phyloP scores from a whole-genome alignment of 2,797 vertebrate genomes.

The Argentina silus region DNA sequence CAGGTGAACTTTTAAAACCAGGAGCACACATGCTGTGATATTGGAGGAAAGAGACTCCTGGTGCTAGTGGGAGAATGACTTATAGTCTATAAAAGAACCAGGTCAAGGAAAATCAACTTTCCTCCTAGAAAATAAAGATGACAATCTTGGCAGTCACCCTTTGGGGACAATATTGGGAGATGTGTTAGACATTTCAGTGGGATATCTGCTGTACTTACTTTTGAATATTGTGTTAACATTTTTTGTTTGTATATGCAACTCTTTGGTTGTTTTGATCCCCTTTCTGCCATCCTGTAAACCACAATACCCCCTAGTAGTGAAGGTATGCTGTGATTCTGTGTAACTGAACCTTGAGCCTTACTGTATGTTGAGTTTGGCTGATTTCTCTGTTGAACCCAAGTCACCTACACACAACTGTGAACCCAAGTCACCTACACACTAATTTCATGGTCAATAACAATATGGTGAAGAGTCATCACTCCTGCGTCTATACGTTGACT shows the following conservation, averaged over 20 bases:
- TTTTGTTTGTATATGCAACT: not conserved
- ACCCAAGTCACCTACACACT: conserved; percentile 52
- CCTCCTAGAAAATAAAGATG: conserved; percentile 43
- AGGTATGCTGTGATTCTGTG: conserved; percentile 46
- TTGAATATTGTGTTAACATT: conserved; percentile 1
- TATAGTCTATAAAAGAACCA: conserved; percentile 28
- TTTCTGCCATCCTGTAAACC: not conserved
- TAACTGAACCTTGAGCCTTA: conserved; percentile 39
- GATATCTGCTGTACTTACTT: conserved; percentile 47
- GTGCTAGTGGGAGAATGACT: conserved; percentile 27
- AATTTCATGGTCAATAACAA: conserved; percentile 44
- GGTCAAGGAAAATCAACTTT: conserved; percentile 49
- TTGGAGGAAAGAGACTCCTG: conserved; percentile 34
- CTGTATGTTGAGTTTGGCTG: not conserved
- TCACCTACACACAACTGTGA: conserved; percentile 41
- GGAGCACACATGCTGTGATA: not conserved
- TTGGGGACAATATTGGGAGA: conserved; percentile 41
- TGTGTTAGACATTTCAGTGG: conserved; percentile 41
- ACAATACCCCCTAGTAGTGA: conserved; percentile 19
- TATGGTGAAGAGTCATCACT: conserved; percentile 12
- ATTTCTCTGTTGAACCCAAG: conserved; percentile 40
- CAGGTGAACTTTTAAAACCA: conserved; percentile 16
- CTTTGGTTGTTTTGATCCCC: conserved; percentile 28
- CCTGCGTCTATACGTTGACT: not conserved
- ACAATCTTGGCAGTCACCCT: conserved; percentile 62